Evolutionary conservation across 2,888 invertebrate species (phyloP).

Genomic region (Caenorhabditis sinica): DNA sequence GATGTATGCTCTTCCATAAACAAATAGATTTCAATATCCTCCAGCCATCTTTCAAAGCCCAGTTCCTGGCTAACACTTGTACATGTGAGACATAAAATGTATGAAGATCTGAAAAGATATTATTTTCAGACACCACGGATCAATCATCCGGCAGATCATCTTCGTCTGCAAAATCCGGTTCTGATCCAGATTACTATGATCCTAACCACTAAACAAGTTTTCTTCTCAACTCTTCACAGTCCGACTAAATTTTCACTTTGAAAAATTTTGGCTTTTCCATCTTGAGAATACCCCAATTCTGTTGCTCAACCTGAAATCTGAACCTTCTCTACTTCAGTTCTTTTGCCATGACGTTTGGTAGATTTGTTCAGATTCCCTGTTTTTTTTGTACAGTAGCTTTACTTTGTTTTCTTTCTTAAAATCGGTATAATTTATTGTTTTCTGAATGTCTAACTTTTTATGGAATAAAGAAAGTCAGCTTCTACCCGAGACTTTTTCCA

Average conservation of each 20-base stretch:
- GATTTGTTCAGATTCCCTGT: background rate
- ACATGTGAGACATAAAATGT: slow-evolving; percentile 28
- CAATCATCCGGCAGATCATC: slow-evolving; percentile 33
- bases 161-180: slow-evolving; percentile 25
- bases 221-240: background rate
- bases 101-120: background rate
- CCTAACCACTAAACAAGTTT: slow-evolving; percentile 16
- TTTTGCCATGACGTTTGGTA: slow-evolving; percentile 15
- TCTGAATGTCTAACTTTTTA: background rate
- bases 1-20: slow-evolving; percentile 65
- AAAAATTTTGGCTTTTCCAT: background rate
- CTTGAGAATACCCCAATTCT: background rate
- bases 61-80: slow-evolving; percentile 58
- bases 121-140: slow-evolving; percentile 46
- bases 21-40: slow-evolving; percentile 52
- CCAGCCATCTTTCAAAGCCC: slow-evolving; percentile 44
- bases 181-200: slow-evolving; percentile 49
- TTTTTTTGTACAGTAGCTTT: slow-evolving; percentile 26
- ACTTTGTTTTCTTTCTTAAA: background rate
- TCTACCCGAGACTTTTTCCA: background rate
- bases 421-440: background rate
- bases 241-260: background rate
- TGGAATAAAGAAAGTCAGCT: background rate
- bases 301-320: background rate
- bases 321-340: background rate